Percentiles rank a stretch among this genome's conserved stretches.
Conservation (phyloP, 2,797 vertebrate genomes). For the Ara ararauna region DNA sequence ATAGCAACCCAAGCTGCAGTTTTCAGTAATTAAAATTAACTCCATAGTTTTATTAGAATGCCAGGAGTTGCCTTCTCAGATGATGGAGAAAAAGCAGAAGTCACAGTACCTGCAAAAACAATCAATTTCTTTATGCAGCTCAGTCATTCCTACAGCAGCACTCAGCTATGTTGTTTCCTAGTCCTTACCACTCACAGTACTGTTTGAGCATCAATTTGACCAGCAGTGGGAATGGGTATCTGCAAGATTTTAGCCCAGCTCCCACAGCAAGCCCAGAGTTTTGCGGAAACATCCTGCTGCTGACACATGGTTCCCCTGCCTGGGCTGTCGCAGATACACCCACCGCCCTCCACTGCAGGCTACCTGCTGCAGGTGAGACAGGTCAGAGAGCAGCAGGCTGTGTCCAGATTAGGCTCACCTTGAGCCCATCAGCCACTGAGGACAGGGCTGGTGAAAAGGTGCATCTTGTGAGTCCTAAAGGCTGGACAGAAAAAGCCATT, state of each 20-base stretch:
- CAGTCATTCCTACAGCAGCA: not conserved
- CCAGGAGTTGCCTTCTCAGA: conserved; percentile 25
- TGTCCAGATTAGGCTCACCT: not conserved
- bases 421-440: not conserved
- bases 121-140: not conserved
- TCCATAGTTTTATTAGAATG: conserved; percentile 54
- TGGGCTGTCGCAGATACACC: not conserved
- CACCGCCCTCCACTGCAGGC: not conserved
- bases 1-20: conserved; percentile 71
- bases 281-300: not conserved
- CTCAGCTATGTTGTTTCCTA: not conserved
- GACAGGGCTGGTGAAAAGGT: not conserved
- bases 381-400: not conserved
- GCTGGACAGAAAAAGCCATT: not conserved
- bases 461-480: not conserved
- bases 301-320: not conserved
- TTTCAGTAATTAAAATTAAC: conserved; percentile 74
- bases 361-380: not conserved
- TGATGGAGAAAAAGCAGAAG: conserved; percentile 18
- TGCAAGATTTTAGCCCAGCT: not conserved
- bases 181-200: not conserved
- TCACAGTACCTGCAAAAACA: not conserved
- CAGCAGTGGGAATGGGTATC: not conserved
- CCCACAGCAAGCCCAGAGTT: not conserved
- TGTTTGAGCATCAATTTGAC: not conserved